Evolutionary conservation across 1,140 invertebrate genomes (phyloP).

Genomic region (Bombus waltoni): DNA sequence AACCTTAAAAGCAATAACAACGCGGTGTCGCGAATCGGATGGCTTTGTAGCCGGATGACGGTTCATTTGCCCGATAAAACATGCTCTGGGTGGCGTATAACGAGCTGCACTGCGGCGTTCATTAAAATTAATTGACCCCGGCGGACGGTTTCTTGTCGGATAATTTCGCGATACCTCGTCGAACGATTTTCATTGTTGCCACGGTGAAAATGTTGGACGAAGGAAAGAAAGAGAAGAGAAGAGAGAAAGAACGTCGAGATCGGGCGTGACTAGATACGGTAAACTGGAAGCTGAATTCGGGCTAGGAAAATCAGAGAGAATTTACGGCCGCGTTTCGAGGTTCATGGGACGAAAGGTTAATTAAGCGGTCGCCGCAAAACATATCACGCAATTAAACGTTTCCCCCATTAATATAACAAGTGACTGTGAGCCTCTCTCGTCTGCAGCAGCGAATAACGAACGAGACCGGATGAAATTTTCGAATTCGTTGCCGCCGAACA

Average conservation of each 20-base stretch:
- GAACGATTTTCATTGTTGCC: neutral
- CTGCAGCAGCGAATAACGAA: conserved; percentile 11
- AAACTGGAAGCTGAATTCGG: neutral
- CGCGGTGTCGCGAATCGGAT: neutral
- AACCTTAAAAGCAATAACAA: conserved; percentile 20
- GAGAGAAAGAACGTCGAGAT: neutral
- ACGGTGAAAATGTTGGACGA: neutral
- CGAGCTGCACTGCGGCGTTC: conserved; percentile 19
- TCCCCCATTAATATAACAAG: conserved; percentile 41
- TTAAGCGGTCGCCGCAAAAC: conserved; percentile 46
- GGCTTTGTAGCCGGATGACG: conserved; percentile 3
- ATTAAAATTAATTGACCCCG: conserved; percentile 60
- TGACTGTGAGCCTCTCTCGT: neutral
- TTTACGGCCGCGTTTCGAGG: conserved; percentile 15
- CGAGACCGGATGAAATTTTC: conserved; percentile 33
- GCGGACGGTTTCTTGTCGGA: conserved; percentile 18
- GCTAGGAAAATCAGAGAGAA: neutral
- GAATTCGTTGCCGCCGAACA: neutral
- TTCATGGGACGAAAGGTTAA: conserved; percentile 33
- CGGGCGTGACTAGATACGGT: neutral
- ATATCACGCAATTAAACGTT: conserved; percentile 41
- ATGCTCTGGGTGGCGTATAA: neutral
- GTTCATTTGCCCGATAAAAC: conserved; percentile 28
- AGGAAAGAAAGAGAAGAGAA: neutral
- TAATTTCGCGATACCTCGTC: conserved; percentile 32